Conservation (phyloP, 1,140 invertebrate species). For the Parapsyche elsis region DNA sequence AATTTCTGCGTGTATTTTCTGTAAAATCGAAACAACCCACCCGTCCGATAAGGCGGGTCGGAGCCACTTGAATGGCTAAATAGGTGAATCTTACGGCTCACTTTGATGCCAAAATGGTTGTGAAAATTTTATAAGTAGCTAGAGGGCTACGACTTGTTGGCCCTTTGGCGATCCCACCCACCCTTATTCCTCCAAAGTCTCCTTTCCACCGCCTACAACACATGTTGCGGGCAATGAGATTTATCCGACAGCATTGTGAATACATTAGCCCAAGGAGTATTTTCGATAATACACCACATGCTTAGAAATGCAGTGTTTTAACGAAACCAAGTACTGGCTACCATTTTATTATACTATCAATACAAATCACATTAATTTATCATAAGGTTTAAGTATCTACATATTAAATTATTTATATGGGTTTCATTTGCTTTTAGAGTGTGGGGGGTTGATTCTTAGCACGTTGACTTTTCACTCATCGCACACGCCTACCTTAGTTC, state of each 20-base stretch:
- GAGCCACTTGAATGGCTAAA: conserved; percentile 51
- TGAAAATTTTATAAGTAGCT: conserved; percentile 55
- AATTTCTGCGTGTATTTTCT: background rate
- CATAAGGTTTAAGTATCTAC: too few relatives aligned
- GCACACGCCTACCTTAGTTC: conserved; percentile 27
- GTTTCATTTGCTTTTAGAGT: too few relatives aligned
- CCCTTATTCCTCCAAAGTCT: too few relatives aligned
- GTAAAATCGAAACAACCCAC: background rate
- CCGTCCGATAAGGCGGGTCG: conserved; percentile 5
- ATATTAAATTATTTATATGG: too few relatives aligned
- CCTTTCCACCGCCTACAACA: conserved; percentile 15
- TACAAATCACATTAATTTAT: too few relatives aligned
- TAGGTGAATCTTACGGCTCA: conserved; percentile 51
- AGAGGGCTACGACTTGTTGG: conserved; percentile 39
- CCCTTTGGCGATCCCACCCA: conserved; percentile 13
- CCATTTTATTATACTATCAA: too few relatives aligned
- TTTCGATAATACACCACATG: background rate
- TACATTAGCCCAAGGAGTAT: conserved; percentile 40
- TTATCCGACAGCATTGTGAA: conserved; percentile 34
- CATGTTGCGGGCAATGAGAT: conserved; percentile 23
- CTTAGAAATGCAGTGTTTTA: background rate
- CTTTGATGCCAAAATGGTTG: conserved; percentile 52
- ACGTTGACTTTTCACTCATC: conserved; percentile 32
- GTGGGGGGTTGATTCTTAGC: background rate
- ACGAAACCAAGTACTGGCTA: too few relatives aligned